Conservation (phyloP, 2,113 vertebrate genomes). For the Sebastes fasciatus region DNA sequence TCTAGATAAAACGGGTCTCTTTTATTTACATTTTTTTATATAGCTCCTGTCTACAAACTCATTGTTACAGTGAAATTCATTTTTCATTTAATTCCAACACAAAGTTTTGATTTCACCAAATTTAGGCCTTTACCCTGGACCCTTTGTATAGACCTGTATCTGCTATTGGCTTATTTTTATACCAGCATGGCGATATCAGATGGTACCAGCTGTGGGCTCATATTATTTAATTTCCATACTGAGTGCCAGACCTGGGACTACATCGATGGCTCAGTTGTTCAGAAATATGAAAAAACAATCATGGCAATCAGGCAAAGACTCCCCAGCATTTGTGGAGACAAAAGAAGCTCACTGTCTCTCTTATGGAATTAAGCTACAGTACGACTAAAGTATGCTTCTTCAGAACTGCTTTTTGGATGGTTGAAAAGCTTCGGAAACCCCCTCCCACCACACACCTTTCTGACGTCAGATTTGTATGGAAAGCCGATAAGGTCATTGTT, state of each 20-base stretch:
- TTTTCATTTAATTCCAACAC: background rate
- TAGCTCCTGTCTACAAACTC: background rate
- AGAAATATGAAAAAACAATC: slow-evolving; percentile 35
- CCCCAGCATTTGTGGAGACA: background rate
- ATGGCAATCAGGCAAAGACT: background rate
- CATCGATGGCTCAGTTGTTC: background rate
- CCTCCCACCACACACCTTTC: background rate
- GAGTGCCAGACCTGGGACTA: background rate
- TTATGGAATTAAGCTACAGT: background rate
- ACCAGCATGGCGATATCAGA: background rate
- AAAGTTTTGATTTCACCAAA: background rate
- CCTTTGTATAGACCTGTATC: background rate
- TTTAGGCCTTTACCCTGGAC: background rate
- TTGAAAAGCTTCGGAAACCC: background rate
- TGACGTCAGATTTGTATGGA: background rate
- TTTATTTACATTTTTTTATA: no score
- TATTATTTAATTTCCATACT: slow-evolving; percentile 4
- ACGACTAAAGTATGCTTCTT: background rate
- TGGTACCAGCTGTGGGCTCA: background rate
- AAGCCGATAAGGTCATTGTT: background rate
- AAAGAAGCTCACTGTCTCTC: slow-evolving; percentile 12
- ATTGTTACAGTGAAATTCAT: background rate
- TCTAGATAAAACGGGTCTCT: background rate
- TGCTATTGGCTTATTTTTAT: background rate
- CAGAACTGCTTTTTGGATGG: background rate